phyloP scores from a whole-genome alignment of 2,113 vertebrate species.

The Cottus gobio region DNA sequence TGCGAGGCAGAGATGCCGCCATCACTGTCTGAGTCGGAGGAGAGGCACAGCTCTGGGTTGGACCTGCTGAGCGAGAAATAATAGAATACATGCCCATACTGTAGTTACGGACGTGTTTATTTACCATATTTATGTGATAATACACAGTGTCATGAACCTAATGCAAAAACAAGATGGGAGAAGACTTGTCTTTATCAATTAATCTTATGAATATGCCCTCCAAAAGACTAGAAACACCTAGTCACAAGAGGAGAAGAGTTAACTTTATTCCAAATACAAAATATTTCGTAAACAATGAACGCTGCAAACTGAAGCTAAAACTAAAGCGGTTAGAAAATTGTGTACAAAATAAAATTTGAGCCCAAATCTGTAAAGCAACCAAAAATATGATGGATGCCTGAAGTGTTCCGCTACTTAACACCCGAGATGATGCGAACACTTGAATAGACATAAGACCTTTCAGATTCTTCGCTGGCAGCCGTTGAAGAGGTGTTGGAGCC shows the following conservation, averaged over 20 bases:
- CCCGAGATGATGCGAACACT: background rate
- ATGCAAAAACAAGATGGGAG: background rate
- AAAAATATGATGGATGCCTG: background rate
- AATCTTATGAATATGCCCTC: background rate
- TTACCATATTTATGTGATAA: background rate
- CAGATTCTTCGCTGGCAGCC: slow-evolving; percentile 85
- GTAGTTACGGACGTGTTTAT: no score
- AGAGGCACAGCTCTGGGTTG: slow-evolving; percentile 82
- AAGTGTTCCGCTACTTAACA: background rate
- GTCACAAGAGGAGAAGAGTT: background rate
- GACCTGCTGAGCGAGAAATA: slow-evolving; percentile 59
- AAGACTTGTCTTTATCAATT: background rate
- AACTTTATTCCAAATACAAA: background rate
- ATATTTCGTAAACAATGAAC: no score
- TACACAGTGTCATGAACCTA: fast-evolving
- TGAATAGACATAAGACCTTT: slow-evolving; percentile 65
- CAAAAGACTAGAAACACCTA: background rate
- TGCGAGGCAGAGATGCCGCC: slow-evolving; percentile 85
- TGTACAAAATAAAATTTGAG: background rate
- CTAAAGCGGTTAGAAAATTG: background rate
- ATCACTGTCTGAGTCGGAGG: slow-evolving; percentile 81
- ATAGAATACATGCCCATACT: background rate
- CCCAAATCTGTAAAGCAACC: background rate
- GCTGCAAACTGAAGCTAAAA: no score
- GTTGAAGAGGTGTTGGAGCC: slow-evolving; percentile 82